Evolutionary conservation across 2,797 vertebrate species (phyloP), one percentile per base, ranked within the genome.

Genomic region (Ambastaia sidthimunki): DNA sequence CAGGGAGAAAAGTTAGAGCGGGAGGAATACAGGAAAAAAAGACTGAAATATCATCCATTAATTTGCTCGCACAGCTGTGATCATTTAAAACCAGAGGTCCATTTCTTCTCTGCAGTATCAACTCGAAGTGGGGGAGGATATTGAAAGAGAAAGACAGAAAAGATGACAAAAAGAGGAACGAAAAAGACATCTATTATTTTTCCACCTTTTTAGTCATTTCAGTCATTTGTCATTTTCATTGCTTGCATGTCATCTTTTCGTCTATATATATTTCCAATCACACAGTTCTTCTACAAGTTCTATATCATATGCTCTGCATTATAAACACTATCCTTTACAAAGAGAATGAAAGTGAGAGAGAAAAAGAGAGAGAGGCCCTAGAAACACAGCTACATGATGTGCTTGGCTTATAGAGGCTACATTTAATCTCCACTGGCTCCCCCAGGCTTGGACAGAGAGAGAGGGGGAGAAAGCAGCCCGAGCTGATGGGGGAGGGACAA

Each of bases 341-440:
- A 80, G 80, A 85, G 85, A 80, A 80, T 71, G 68, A 63, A 59
- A 76, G 73, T 60, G 66, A 72, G 76, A 48, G 75, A 50, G 82
- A 82, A 62, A 85, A 71, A 82, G 85, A 80, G 80, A 41, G 41
- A 76, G 62, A 78, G 89, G 91, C 90, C 90, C 88, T 90, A 92
- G 92, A 93, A 93, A 95, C 94, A 93, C 93, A 94, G 94, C 94
- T 94, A 94, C 94, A 93, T 93, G 94, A 95, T 96, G 95, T 93
- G 95, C 91, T 94, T 94, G 95, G 94, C 94, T 97, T 96, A 95
- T 93, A 94, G 94, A 96, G 95, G 94, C 94, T 95, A 96, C 95
- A 96, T 97, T 96, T 96, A 95, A 96, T 97, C 96, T 96, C 94
- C 91, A 89, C 94, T 95, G 94, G 94, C 94, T 96, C 94, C 95